Base-by-base conservation (phyloP, 2,113 vertebrate species). In the Entelurus aequoreus region DNA sequence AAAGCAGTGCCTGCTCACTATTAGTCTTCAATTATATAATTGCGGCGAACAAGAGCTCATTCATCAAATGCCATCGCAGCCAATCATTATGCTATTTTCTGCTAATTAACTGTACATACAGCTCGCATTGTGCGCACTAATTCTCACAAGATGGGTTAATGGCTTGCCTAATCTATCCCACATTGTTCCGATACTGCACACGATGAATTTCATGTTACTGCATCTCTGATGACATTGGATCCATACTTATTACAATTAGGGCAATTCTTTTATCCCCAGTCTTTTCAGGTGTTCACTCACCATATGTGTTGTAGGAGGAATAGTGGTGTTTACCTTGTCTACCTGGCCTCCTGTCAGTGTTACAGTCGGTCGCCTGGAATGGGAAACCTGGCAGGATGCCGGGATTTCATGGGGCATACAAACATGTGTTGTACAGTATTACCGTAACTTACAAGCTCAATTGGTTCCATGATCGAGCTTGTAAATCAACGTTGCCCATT, bases 61-160 rank as follows among this genome's bases (percentile, higher is more conserved):
- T 83, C 57, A 77, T 84, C 76, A 84, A 77, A 74, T 63, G 60
- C 67, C 56, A 75, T 64, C 9, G 50, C 48, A 8, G 68, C 66
- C 69, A 79, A 81, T 79, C 66, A 78, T 75, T 54, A 60, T 1
- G 6, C 68, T 69, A 77, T 82, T 82, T 76, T 71, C 70, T 64
- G 63, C 66, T 72, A 80, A 76, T 86, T 83, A 79, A 82, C 74
- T 76, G 74, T 77, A 81, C 62, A 75, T 69, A 71, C 54, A 72
- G 67, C 60, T 78, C 66, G 72, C 66, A 69, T 80, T 81, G 68
- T 72, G 65, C 71, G 65, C 44, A 60, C 52, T 73, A 75, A 75
- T 71, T 79, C 57, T 63, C 74, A 72, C 66, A 73, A 69, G 66
- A 66, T 76, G 72, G 74, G 38, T 79, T 76, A 80, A 83, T 73